Evolutionary conservation across 2,797 vertebrate species (phyloP).

Genomic region (Pipistrellus nathusii): DNA sequence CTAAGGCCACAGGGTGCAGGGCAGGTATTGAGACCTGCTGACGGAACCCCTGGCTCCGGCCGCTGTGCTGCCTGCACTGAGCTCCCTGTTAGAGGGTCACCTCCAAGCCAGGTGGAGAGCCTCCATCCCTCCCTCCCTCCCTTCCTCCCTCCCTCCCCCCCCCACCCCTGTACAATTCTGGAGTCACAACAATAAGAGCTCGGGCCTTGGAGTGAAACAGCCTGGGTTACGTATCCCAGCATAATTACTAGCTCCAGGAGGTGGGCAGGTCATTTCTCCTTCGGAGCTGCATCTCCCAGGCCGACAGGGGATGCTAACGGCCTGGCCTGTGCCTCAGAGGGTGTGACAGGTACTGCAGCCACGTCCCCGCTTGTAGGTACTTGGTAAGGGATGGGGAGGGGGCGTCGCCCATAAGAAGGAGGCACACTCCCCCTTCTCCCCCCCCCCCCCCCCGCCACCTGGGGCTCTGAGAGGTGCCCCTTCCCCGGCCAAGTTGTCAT

Average conservation of each 20-base stretch:
- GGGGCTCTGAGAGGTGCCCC: neutral
- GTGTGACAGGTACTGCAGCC: neutral
- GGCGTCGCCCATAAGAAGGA: neutral
- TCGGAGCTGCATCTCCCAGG: neutral
- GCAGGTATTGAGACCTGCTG: neutral
- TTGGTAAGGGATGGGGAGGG: neutral
- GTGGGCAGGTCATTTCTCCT: neutral
- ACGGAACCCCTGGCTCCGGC: neutral
- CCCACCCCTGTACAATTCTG: neutral
- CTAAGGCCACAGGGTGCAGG: neutral
- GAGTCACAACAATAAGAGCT: neutral
- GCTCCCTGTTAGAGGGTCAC: neutral
- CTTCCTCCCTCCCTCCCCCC: no score
- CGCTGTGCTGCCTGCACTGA: neutral
- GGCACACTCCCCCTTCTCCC: neutral
- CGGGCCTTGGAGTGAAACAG: neutral
- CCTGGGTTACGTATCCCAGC: neutral
- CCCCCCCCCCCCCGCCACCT: neutral
- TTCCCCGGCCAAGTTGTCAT: conserved; percentile 69
- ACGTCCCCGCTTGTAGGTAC: accelerated
- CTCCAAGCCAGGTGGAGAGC: neutral
- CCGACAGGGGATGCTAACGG: no score
- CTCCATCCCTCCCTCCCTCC: neutral
- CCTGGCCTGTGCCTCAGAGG: accelerated
- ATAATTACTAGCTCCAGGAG: neutral